Base-by-base conservation (phyloP, 2,113 vertebrate genomes). In the Quiscalus mexicanus region DNA sequence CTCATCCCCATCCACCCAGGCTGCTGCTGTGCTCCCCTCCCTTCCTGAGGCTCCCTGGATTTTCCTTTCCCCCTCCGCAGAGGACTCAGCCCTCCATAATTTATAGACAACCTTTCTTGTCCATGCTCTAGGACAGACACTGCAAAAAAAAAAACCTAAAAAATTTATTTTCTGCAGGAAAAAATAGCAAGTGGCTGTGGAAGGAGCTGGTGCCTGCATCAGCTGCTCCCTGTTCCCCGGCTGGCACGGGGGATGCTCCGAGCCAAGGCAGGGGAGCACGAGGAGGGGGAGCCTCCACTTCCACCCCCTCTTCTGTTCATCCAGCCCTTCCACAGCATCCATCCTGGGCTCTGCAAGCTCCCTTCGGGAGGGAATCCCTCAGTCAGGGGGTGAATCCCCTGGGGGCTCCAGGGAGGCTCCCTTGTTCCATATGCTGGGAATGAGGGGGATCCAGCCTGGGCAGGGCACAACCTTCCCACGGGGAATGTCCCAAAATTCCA, bases 71-170 rank as follows among this genome's bases (percentile, higher is more conserved):
- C 67, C 24, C 24, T 44, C 65, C 18, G 4, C 25, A 30, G 47
- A 35, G 64, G 60, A 81, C 1, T 13, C 82, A 55, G 67, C 33
- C 59, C 70, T 96, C 8, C 75, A 93, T 93, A 92, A 96, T 96
- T 96, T 16, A 96, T 71, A 22, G 11, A 31, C 52, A 64, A 95
- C 89, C 89, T 96, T 96, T 88, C 96, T 17, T 15, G 67, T 60
- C 83, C 15, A 0, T 22, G 75, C 76, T 90, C 41, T 47, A 47
- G 91, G 93, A 88, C 78, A 92, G 53, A 12, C 16, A 19, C 65
- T 31, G 94, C 28, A 49, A 82, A 91, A 95, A 95, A 91, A 94
- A 95, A 75, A 13, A 7, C 75, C 69, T 96, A 37, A 96, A 95
- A 95, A 76, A 95, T 88, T 93, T 39, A 96, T 94, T 90, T 95